A percentile compares a stretch with the other conserved stretches of the same genome.
Evolutionary conservation across 2,797 vertebrate species (phyloP).

Genomic region (Alca torda): DNA sequence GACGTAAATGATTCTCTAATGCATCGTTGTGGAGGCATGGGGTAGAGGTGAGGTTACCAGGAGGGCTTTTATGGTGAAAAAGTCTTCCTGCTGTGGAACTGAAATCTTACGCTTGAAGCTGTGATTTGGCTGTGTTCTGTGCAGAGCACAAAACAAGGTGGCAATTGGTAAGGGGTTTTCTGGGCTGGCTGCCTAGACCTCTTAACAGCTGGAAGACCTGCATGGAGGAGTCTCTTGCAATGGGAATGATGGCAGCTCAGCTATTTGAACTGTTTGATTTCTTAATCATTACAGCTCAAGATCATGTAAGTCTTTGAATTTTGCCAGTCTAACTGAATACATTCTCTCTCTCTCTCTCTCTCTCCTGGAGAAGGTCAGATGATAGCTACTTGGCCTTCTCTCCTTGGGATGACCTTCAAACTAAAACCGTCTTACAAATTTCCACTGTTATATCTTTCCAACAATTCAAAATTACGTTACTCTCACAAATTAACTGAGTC

Average conservation of each 20-base stretch:
- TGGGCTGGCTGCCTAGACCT: neutral
- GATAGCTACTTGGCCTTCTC: slow-evolving; percentile 43
- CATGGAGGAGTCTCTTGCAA: neutral
- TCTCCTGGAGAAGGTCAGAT: slow-evolving; percentile 38
- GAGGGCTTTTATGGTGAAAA: neutral
- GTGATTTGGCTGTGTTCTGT: neutral
- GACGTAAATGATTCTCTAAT: neutral
- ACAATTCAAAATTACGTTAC: slow-evolving; percentile 75
- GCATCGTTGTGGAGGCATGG: too few relatives aligned
- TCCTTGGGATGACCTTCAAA: slow-evolving; percentile 69
- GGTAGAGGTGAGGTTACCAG: neutral
- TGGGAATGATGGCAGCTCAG: neutral
- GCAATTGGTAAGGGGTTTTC: neutral
- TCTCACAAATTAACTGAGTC: slow-evolving; percentile 77
- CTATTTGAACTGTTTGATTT: neutral
- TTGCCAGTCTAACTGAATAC: neutral
- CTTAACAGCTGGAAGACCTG: neutral
- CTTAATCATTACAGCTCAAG: neutral
- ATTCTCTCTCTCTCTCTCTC: neutral
- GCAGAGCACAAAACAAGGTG: neutral
- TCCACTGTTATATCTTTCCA: slow-evolving; percentile 61
- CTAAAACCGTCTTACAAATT: slow-evolving; percentile 19
- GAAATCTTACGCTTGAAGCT: neutral
- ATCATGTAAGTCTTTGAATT: neutral
- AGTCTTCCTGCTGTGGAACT: neutral